Base-by-base conservation (phyloP, 23 tunicate species). In the Diplosoma virens region DNA sequence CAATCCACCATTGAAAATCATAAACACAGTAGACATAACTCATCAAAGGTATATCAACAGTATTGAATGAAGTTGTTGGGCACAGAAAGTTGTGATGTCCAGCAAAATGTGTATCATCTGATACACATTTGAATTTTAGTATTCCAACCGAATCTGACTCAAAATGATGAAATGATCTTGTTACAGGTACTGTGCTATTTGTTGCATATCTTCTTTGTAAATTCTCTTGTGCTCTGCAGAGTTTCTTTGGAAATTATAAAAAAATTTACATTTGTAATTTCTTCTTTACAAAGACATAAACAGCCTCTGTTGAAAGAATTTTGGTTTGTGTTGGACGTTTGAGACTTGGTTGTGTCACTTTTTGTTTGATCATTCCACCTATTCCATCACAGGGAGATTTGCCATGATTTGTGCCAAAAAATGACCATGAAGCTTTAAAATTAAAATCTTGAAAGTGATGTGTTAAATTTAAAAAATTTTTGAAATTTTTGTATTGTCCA, bases 391-490 rank as follows among this genome's bases (percentile, higher is more conserved):
- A 72, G 18, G 85, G 48, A 18, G 85, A 80, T 37, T 80, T 80
- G 46, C 85, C 85, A 67, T 61, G 85, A 31, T 78, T 80, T 5
- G 77, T 64, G 46, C 78, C 85, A 71, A 80, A 80, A 72, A 67
- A 35, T 34, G 74, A 67, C 52, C 74, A 67, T 17, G 50, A 67
- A 17, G 74, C 74, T 34, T 67, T 22, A 37, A 67, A 25, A 37
- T 67, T 35, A 52, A 67, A 35, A 21, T 67, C 74, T 34, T 67
- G 25, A 18, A 11, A 67, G 52, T 67, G 74, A 21, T 67, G 27
- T 63, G 70, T 63, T 29, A 63, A 63, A 30, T 67, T 67, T 2
- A 67, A 37, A 67, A 67, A 67, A 36, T 67, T 67, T 26, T 67
- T 67, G 24, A 67, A 67, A 67, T 67, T 67, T 36, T 67, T 35